Evolutionary conservation across 2,888 invertebrate genomes (phyloP).

Genomic region (Amphipyra berbera): DNA sequence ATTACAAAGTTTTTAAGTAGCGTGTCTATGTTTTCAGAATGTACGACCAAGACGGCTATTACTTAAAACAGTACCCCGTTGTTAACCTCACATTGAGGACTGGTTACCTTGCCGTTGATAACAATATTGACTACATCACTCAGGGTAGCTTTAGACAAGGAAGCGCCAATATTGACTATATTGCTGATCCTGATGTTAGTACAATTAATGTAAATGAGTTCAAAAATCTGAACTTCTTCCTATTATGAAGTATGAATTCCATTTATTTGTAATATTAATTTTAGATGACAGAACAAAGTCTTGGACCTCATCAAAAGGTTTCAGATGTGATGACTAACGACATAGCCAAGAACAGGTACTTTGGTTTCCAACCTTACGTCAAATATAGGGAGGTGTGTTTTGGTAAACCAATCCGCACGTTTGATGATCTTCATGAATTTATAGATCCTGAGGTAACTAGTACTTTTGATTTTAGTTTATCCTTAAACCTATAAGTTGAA

Average conservation of each 20-base stretch:
- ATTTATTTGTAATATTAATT: conserved; percentile 26
- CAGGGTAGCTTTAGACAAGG: conserved; percentile 77
- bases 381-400: conserved; percentile 95
- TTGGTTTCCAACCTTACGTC: conserved; percentile 96
- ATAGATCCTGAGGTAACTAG: conserved; percentile 69
- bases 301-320: conserved; percentile 69
- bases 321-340: conserved; percentile 71
- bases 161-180: conserved; percentile 70
- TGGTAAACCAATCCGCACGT: conserved; percentile 91
- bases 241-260: too few species aligned
- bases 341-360: conserved; percentile 91
- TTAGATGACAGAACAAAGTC: conserved; percentile 67
- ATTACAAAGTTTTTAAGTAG: neutral
- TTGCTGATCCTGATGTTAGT: conserved; percentile 77
- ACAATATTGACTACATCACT: conserved; percentile 73
- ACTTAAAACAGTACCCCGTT: conserved; percentile 67
- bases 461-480: neutral
- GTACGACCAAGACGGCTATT: conserved; percentile 67
- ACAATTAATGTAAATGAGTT: neutral
- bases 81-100: conserved; percentile 72
- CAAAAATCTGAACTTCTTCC: too few species aligned
- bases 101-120: conserved; percentile 70
- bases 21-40: conserved; percentile 60
- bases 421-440: conserved; percentile 59
- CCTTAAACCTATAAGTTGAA: too few species aligned